Percentiles rank a stretch among this genome's conserved stretches.
These are phyloP conservation scores for Steinernema khuongi DNA, from an alignment of 1,140 invertebrate genomes.

Conservation along the genomic window DNA sequence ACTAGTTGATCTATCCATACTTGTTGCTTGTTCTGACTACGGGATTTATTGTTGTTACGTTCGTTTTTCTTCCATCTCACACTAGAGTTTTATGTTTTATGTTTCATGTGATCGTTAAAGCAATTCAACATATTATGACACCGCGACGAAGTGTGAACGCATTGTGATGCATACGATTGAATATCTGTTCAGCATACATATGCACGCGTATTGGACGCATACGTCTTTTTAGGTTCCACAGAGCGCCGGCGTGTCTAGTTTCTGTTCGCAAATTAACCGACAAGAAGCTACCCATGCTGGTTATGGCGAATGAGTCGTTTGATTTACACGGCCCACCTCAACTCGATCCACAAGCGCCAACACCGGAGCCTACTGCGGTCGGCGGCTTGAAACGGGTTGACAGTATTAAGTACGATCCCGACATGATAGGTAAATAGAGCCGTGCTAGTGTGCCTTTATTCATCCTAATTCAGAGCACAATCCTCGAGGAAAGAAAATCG, in stretches of 20 bases:
- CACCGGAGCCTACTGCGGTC: neutral
- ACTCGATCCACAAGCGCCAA: neutral
- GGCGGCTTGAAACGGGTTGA: neutral
- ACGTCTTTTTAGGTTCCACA: no score
- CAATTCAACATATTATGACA: no score
- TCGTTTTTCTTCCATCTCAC: slow-evolving; percentile 20
- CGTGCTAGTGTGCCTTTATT: neutral
- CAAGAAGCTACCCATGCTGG: neutral
- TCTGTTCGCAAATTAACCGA: no score
- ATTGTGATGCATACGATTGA: no score
- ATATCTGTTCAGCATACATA: no score
- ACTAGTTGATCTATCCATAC: neutral
- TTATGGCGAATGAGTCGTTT: slow-evolving; percentile 6
- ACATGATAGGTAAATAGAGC: neutral
- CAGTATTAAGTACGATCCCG: neutral
- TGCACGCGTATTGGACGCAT: no score
- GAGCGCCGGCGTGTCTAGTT: no score
- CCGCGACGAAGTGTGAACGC: no score
- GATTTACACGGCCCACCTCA: neutral
- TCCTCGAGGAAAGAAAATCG: neutral
- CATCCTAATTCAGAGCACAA: neutral
- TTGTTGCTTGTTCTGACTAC: neutral
- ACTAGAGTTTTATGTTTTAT: neutral
- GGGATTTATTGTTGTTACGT: slow-evolving; percentile 13
- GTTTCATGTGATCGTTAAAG: neutral